Evolutionary conservation across 2,888 invertebrate species (phyloP), one percentile per base, ranked within the genome.

Genomic region (Nomada goodeniana): DNA sequence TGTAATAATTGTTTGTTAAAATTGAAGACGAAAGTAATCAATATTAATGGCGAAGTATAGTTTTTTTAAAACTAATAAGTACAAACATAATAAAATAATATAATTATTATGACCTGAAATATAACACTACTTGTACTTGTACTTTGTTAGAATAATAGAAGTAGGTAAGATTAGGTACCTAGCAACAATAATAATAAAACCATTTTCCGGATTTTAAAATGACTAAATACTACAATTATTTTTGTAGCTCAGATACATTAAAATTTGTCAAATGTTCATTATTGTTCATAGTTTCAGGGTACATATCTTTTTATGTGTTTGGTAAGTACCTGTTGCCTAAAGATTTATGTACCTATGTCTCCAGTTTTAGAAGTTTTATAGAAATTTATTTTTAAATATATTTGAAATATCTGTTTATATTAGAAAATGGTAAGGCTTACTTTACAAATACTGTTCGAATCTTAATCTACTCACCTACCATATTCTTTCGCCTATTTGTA

Each of bases 391-490:
- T 71, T 26, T 44, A 59, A 76, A 71, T 76, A 61, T 69, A 69
- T 59, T 36, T 69, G 63, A 64, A 70, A 61, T 23, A 47, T 67
- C 59, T 50, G 7, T 42, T 68, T 44, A 23, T 42, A 10, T 52
- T 50, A 52, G 26, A 13, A 42, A 70, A 52, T 52, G 11, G n/a
- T 76, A 76, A 80, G 59, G 60, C 70, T 80, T 68, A 76, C 53
- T 70, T 61, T 76, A 36, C 53, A 67, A 73, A 74, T 18, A 57
- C 55, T 80, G 20, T 80, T 63, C 60, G 73, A n/a, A n/a, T 65
- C 57, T 59, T 20, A 61, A 53, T 60, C 64, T 63, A 78, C 78
- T 85, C 53, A 83, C 81, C 67, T 70, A 81, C 9, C 29, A 70
- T 60, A 74, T 74, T 65, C 47, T 76, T 82, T 55, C 26, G 52